A percentile compares a stretch with the other conserved stretches of the same genome.
These are phyloP conservation scores for Drosophila novamexicana DNA, from an alignment of 1,140 invertebrate species.

Conservation along the genomic window DNA sequence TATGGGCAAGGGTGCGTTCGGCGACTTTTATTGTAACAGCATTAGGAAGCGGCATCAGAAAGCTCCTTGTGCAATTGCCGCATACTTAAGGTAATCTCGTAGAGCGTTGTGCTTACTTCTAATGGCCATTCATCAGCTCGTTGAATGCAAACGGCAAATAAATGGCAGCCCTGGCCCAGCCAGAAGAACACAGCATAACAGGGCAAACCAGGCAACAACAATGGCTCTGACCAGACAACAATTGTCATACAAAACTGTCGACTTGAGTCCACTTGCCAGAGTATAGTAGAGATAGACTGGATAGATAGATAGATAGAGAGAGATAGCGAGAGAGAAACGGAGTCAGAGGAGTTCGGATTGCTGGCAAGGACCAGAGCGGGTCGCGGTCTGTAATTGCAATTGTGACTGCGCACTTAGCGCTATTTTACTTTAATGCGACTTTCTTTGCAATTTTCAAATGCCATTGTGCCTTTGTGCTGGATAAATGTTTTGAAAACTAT, in stretches of 20 bases:
- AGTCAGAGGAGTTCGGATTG: slow-evolving; percentile 5
- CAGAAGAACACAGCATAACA: slow-evolving; percentile 38
- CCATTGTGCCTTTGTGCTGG: slow-evolving; percentile 66
- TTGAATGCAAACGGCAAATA: slow-evolving; percentile 82
- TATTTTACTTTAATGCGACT: slow-evolving; percentile 75
- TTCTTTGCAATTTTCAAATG: slow-evolving; percentile 48
- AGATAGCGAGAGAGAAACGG: not conserved
- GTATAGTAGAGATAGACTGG: not conserved
- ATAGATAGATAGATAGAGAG: slow-evolving; percentile 6
- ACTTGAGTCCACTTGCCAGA: slow-evolving; percentile 40
- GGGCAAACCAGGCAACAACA: slow-evolving; percentile 37
- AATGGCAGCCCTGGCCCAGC: slow-evolving; percentile 57
- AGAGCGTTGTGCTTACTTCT: slow-evolving; percentile 77
- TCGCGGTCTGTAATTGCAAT: slow-evolving; percentile 67
- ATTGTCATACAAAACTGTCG: slow-evolving; percentile 78
- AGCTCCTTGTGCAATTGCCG: slow-evolving; percentile 80
- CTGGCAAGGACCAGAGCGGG: not conserved
- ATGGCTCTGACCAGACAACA: slow-evolving; percentile 68
- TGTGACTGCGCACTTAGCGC: slow-evolving; percentile 75
- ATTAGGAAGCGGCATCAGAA: slow-evolving; percentile 42
- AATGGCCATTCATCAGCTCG: slow-evolving; percentile 82
- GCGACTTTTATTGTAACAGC: slow-evolving; percentile 65
- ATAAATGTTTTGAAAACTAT: slow-evolving; percentile 69
- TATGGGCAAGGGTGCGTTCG: slow-evolving; percentile 67
- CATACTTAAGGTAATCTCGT: slow-evolving; percentile 82